phyloP scores from a whole-genome alignment of 1,140 invertebrate genomes.

The Calycopis cecrops region DNA sequence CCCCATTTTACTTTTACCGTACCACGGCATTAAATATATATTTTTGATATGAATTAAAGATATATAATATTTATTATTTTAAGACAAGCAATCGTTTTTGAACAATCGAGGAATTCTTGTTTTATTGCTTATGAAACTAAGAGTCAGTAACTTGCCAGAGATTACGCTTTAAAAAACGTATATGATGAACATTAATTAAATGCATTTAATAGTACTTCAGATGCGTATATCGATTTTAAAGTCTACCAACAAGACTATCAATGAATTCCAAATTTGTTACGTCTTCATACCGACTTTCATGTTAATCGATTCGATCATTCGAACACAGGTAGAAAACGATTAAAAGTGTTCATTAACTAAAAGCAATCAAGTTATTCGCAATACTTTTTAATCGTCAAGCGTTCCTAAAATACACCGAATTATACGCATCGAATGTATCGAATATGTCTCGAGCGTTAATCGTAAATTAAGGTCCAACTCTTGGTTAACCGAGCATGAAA shows the following conservation, averaged over 20 bases:
- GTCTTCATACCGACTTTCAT: not conserved
- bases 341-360: constrained; percentile 1
- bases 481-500: constrained; percentile 69
- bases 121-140: too few species aligned
- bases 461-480: constrained; percentile 64
- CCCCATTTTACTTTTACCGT: too few species aligned
- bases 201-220: too few species aligned
- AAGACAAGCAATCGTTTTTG: too few species aligned
- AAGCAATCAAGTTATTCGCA: constrained; percentile 9
- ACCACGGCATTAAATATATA: too few species aligned
- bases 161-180: too few species aligned
- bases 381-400: constrained; percentile 29
- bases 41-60: too few species aligned
- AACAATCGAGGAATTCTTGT: too few species aligned
- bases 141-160: too few species aligned
- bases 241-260: constrained; percentile 1
- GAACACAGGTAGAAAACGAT: constrained; percentile 13
- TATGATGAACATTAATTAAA: too few species aligned
- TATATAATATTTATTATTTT: too few species aligned
- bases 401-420: constrained; percentile 36
- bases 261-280: constrained; percentile 8
- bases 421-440: constrained; percentile 32
- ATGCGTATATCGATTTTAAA: too few species aligned
- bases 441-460: constrained; percentile 62
- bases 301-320: constrained; percentile 14